Percentiles rank a stretch among this genome's conserved stretches.
Conservation (phyloP, 2,888 invertebrate species). For the Quadroppia sp. region DNA sequence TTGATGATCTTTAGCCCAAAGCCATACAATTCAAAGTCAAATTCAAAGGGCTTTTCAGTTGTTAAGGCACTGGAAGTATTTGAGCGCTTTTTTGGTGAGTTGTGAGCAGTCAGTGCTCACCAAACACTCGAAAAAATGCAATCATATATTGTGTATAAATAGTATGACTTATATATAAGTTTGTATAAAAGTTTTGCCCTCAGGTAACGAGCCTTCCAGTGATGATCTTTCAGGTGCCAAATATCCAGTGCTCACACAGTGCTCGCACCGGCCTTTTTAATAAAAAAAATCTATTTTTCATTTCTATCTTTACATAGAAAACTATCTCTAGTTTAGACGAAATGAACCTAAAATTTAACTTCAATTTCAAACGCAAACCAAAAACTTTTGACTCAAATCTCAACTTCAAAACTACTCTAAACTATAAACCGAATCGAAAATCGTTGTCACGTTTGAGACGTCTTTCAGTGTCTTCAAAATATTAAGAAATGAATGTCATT, state of each 20-base stretch:
- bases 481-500: conserved; percentile 12
- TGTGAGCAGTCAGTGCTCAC: conserved; percentile 20
- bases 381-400: background rate
- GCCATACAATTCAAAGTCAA: conserved; percentile 17
- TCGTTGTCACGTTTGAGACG: conserved; percentile 7
- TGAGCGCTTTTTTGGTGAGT: conserved; percentile 24
- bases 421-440: background rate
- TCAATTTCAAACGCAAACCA: background rate
- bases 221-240: conserved; percentile 30
- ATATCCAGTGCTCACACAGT: background rate
- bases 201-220: conserved; percentile 25
- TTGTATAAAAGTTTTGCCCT: conserved; percentile 32
- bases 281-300: conserved; percentile 16
- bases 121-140: conserved; percentile 15
- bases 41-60: conserved; percentile 12
- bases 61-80: conserved; percentile 12
- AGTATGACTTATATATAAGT: conserved; percentile 1
- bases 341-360: background rate
- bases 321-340: background rate
- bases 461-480: too few relatives aligned
- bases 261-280: background rate
- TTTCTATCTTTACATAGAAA: background rate
- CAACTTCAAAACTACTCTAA: background rate
- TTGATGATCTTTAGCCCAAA: conserved; percentile 26
- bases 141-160: conserved; percentile 19